phyloP scores from a whole-genome alignment of 2,888 invertebrate species.

The Agonopterix arenella region DNA sequence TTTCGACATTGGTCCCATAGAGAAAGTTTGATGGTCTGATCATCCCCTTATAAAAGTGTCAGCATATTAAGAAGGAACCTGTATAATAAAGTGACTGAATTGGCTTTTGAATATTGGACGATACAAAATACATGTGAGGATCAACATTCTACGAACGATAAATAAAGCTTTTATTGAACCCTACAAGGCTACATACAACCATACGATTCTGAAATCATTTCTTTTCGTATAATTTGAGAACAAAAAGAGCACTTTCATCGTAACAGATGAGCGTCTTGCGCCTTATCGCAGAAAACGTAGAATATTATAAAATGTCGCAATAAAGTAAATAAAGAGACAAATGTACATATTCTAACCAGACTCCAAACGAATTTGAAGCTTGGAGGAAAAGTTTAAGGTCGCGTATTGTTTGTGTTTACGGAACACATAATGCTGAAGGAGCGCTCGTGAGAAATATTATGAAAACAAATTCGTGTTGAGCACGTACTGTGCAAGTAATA shows the following conservation, averaged over 20 bases:
- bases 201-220: background rate
- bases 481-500: slow-evolving; percentile 72
- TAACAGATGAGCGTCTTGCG: slow-evolving; percentile 57
- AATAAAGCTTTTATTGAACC: too few species aligned
- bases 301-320: slow-evolving; percentile 74
- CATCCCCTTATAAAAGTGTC: too few species aligned
- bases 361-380: slow-evolving; percentile 26
- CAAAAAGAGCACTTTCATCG: slow-evolving; percentile 40
- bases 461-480: slow-evolving; percentile 74
- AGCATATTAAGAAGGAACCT: too few species aligned
- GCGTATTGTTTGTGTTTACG: slow-evolving; percentile 23
- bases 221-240: slow-evolving; percentile 27
- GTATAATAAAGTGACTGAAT: too few species aligned
- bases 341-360: slow-evolving; percentile 41
- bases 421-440: slow-evolving; percentile 46
- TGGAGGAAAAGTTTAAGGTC: slow-evolving; percentile 27
- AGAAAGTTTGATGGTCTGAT: too few species aligned
- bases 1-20: too few species aligned
- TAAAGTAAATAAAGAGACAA: slow-evolving; percentile 71
- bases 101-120: too few species aligned
- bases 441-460: slow-evolving; percentile 66
- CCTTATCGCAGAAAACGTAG: slow-evolving; percentile 61
- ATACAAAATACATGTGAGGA: too few species aligned
- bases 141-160: too few species aligned
- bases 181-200: background rate